phyloP scores from a whole-genome alignment of 2,888 invertebrate species.

The Pandemis heparana region DNA sequence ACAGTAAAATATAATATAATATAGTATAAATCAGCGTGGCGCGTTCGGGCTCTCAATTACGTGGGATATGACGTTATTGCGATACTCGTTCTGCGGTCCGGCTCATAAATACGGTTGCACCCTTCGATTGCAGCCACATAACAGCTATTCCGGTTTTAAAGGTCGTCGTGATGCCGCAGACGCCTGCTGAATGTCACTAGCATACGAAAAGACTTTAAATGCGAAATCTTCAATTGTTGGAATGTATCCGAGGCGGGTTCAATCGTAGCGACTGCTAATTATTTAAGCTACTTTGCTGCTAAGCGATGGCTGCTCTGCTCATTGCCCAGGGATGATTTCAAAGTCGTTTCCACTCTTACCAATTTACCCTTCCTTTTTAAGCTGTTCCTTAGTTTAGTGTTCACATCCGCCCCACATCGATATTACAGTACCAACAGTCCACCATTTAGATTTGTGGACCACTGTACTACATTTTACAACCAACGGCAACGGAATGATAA shows the following conservation, averaged over 20 bases:
- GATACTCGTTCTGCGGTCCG: conserved; percentile 3
- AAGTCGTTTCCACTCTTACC: too few relatives aligned
- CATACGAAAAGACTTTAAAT: neutral
- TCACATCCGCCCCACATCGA: too few relatives aligned
- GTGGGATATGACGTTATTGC: conserved; percentile 6
- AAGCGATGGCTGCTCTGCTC: neutral
- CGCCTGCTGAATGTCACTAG: conserved; percentile 1
- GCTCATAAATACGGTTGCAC: conserved; percentile 11
- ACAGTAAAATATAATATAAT: too few relatives aligned
- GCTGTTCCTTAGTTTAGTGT: too few relatives aligned
- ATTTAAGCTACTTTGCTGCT: neutral
- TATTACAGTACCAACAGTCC: too few relatives aligned
- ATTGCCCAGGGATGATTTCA: neutral
- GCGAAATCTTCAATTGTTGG: neutral
- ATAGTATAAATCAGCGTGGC: neutral
- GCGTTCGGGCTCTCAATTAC: neutral
- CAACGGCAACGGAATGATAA: neutral
- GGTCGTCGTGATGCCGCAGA: conserved; percentile 1
- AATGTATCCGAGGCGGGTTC: neutral
- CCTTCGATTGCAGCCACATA: neutral
- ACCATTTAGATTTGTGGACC: too few relatives aligned
- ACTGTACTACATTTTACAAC: too few relatives aligned
- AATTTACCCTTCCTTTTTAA: too few relatives aligned
- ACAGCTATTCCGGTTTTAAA: conserved; percentile 19
- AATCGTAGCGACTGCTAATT: neutral